Base-by-base conservation (phyloP, 2,888 invertebrate genomes). In the Perizoma flavofasciatum region DNA sequence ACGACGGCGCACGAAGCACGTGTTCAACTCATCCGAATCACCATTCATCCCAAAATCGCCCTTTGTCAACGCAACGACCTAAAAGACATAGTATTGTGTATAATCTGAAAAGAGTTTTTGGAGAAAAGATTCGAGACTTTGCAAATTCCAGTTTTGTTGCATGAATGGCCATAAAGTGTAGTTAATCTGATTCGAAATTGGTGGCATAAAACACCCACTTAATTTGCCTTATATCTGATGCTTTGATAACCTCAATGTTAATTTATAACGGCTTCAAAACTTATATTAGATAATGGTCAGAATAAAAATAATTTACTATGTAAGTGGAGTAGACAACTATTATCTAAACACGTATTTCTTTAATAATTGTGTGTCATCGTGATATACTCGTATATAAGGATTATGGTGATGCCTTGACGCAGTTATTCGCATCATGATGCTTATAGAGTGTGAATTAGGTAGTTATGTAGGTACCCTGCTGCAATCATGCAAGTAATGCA, bases 1-100 rank as follows among this genome's bases (percentile, higher is more conserved):
- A 82, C 79, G 82, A 75, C 71, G 74, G 75, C 74, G 79, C 70
- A 75, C 77, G 77, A 82, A 83, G 82, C 89, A 88, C 88, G 88
- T 88, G 89, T 88, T 85, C 22, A 22, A 72, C 70, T 73, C 79
- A 78, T 82, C 78, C 77, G 73, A 72, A 67, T 63, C 63, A 61
- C 56, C 61, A 67, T 69, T 68, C 69, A 71, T 53, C 67, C 71
- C 56, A 81, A 74, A 61, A 22, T 22, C 58, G 9, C 48, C 48
- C 47, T 52, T 8, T 44, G 6, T 0, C 11, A 35, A 37, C n/a
- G 22, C 22, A 1, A 22, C 22, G 22, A 22, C 22, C 22, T 22
- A 22, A 22, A 22, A 2, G 22, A 10, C 22, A 40, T n/a, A 22
- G 37, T 34, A 40, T 46, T 46, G 41, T 51, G 57, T 5, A n/a